Evolutionary conservation across 2,888 invertebrate genomes (phyloP), one percentile per base, ranked within the genome.

Genomic region (Cybosia mesomella): DNA sequence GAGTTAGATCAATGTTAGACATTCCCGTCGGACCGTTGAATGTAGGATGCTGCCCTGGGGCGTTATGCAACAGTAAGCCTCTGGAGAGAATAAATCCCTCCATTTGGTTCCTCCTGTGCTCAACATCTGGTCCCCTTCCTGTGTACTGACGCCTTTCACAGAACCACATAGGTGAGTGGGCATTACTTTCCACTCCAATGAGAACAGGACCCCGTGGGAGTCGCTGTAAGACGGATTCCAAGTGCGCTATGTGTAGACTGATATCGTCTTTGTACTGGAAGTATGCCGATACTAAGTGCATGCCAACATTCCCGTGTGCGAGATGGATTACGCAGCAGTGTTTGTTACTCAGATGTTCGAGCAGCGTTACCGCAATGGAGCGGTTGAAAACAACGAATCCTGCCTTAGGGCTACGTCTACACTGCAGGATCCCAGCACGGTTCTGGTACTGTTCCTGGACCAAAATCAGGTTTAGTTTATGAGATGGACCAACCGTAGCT

Each of bases 1-100:
- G 18, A 0, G 82, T 83, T 0, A 83, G 0, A 70, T 84, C 83
- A 0, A 85, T 71, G 28, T 84, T 85, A 0, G 83, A 79, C 49
- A 64, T 57, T 0, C 80, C 80, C 28, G 77, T 78, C 0, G 71
- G 21, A 0, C 70, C 64, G 5, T 53, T 15, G 32, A 80, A 86
- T 0, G 81, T 83, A 15, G 43, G 43, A 15, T 10, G 43, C 43
- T 43, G 43, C 4, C 15, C 43, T 15, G 43, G 43, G 15, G 49
- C 49, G n/a, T 53, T 53, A n/a, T 53, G 49, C n/a, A 53, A 11
- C 9, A 53, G 8, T 0, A 57, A 28, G 18, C 15, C 15, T 2
- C 28, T 22, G 7, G 57, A 22, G 0, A 57, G 18, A 0, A 58
- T 34, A 10, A 58, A 36, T 2, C 24, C 36, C 21, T 58, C 58